A percentile compares a stretch with the other conserved stretches of the same genome.
Conservation (phyloP, 2,797 vertebrate genomes). For the Microctenopoma stevenorrisi region DNA sequence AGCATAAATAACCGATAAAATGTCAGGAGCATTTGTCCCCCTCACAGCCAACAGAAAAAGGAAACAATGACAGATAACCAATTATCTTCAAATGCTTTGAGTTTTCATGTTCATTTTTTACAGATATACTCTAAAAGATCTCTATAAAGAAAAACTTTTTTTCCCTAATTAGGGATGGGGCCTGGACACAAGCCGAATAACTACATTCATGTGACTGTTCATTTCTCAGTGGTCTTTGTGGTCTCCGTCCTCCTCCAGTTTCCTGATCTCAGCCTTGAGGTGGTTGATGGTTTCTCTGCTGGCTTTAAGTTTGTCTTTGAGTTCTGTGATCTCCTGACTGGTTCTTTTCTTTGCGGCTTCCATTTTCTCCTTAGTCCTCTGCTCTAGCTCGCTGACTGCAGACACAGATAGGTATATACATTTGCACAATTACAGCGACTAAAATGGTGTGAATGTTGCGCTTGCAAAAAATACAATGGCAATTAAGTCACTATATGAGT, state of each 20-base stretch:
- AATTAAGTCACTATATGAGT: too few relatives aligned
- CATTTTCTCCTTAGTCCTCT: slow-evolving; percentile 94
- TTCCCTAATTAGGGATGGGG: not conserved
- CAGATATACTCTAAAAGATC: not conserved
- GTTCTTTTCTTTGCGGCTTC: slow-evolving; percentile 96
- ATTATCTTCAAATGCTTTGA: too few relatives aligned
- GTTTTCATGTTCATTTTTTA: not conserved
- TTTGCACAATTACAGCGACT: not conserved
- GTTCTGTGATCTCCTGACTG: slow-evolving; percentile 95
- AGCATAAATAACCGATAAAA: not conserved
- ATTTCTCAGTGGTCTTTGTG: slow-evolving; percentile 90
- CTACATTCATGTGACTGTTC: not conserved
- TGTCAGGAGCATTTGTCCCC: not conserved
- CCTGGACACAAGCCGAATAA: not conserved
- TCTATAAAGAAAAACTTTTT: not conserved
- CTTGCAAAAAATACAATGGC: too few relatives aligned
- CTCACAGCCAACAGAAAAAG: not conserved
- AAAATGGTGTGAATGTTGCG: not conserved
- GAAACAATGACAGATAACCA: too few relatives aligned
- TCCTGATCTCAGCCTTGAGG: slow-evolving; percentile 95
- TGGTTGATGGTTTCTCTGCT: slow-evolving; percentile 98
- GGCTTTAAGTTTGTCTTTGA: slow-evolving; percentile 97
- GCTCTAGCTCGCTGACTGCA: slow-evolving; percentile 93
- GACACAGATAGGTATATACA: slow-evolving; percentile 4
- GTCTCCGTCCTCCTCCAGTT: slow-evolving; percentile 94